Evolutionary conservation across 2,113 vertebrate genomes (phyloP).

Genomic region (Microcebus tavaratra): DNA sequence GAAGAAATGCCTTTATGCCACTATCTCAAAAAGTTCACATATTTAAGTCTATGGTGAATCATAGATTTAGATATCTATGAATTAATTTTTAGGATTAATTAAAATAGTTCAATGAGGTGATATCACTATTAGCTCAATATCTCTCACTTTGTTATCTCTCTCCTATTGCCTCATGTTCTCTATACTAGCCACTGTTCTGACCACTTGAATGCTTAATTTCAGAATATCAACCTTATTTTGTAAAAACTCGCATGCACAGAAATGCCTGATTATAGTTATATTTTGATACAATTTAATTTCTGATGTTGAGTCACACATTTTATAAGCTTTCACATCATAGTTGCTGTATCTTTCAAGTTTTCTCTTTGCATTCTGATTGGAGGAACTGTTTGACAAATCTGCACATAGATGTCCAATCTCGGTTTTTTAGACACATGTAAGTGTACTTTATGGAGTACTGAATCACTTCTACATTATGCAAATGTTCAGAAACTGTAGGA

Average conservation of each 20-base stretch:
- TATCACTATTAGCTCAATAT: neutral
- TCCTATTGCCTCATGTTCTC: neutral
- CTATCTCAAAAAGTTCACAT: neutral
- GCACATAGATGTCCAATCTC: neutral
- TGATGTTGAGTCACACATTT: constrained; percentile 2
- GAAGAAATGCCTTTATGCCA: neutral
- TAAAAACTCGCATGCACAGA: neutral
- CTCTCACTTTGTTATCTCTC: neutral
- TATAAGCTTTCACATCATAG: constrained; percentile 26
- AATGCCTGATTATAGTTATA: neutral
- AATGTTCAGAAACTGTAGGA: neutral
- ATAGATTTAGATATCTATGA: neutral
- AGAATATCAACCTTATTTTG: neutral
- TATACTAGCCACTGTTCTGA: neutral
- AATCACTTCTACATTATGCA: constrained; percentile 34
- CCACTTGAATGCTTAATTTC: neutral
- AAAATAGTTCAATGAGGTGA: neutral
- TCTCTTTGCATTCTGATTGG: constrained; percentile 57
- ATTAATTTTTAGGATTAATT: neutral
- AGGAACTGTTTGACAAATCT: neutral
- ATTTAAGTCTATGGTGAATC: neutral
- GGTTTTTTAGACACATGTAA: constrained; percentile 16
- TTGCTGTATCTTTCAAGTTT: neutral
- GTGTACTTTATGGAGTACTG: neutral
- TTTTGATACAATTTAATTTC: neutral